Base-by-base conservation (phyloP, 2,797 vertebrate species). In the Carduelis carduelis region DNA sequence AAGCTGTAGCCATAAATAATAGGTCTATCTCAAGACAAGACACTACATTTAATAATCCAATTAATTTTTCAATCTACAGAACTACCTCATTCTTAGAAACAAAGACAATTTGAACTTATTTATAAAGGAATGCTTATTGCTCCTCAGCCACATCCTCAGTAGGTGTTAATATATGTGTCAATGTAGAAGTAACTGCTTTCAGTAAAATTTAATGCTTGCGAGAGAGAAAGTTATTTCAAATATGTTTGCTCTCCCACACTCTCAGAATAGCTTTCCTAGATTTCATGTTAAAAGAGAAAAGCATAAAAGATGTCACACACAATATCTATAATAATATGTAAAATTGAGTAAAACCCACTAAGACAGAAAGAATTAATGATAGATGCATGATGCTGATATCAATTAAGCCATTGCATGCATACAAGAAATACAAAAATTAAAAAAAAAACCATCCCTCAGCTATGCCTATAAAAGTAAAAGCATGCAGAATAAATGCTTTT, bases 371-470 rank as follows among this genome's bases (percentile, higher is more conserved):
- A 14, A 12, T 64, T 80, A 89, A 35, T 57, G 7, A 28, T 17
- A 32, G 8, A 50, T 44, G 28, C 37, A 26, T 47, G 4, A 52
- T 46, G 12, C 1, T 52, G 50, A 76, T 46, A 41, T 17, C 24
- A 70, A 57, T 30, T 66, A 50, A 35, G 11, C 9, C 1, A 41
- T 22, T 61, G 7, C 24, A 75, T 14, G 30, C 4, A 30, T 28
- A 35, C 2, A 75, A 20, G 10, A 49, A 13, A 8, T 35, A 21
- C 4, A 19, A 14, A 35, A 26, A 3, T 7, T 43, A 5, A 4
- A 13, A 9, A 53, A 27, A 35, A 27, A 35, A 11, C 0, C 0
- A 12, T 23, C 8, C 11, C 23, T 50, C 26, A 8, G 3, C 2
- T 37, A 30, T 5, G 1, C 24, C 9, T 59, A 8, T 28, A 70